These are phyloP conservation scores for Aphodius sticticus DNA, from an alignment of 2,888 invertebrate species.

Conservation along the genomic window DNA sequence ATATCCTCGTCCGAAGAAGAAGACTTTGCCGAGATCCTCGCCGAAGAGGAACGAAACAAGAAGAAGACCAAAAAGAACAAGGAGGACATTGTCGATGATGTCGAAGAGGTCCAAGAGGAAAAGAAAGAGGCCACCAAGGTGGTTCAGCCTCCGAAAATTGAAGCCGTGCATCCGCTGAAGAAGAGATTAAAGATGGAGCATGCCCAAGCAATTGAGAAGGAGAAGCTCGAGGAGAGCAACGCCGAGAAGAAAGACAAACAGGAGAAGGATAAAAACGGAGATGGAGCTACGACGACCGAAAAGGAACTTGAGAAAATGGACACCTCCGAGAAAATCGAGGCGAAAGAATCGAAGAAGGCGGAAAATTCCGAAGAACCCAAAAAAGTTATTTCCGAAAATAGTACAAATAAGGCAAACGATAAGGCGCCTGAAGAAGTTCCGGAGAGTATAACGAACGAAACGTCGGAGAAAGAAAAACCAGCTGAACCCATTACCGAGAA, in stretches of 20 bases:
- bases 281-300: too few species aligned
- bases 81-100: slow-evolving; percentile 8
- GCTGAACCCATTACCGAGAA: background rate
- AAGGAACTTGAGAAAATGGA: slow-evolving; percentile 10
- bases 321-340: background rate
- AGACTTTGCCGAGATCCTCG: slow-evolving; percentile 25
- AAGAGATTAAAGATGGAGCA: slow-evolving; percentile 24
- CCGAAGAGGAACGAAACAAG: slow-evolving; percentile 22
- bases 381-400: background rate
- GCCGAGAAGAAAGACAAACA: slow-evolving; percentile 7
- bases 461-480: slow-evolving; percentile 7
- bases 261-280: slow-evolving; percentile 21
- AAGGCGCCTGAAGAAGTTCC: background rate
- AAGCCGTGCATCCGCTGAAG: slow-evolving; percentile 19
- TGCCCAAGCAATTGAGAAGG: slow-evolving; percentile 18
- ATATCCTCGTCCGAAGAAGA: slow-evolving; percentile 23
- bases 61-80: background rate
- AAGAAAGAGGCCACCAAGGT: slow-evolving; percentile 13
- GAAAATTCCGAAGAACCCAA: slow-evolving; percentile 20
- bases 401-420: background rate
- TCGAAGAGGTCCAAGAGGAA: background rate
- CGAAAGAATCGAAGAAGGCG: slow-evolving; percentile 10
- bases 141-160: background rate
- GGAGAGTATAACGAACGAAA: too few species aligned
- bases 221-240: background rate